A percentile compares a stretch with the other conserved stretches of the same genome.
phyloP scores from a whole-genome alignment of 1,140 invertebrate genomes.

The Harpegnathos saltator region DNA sequence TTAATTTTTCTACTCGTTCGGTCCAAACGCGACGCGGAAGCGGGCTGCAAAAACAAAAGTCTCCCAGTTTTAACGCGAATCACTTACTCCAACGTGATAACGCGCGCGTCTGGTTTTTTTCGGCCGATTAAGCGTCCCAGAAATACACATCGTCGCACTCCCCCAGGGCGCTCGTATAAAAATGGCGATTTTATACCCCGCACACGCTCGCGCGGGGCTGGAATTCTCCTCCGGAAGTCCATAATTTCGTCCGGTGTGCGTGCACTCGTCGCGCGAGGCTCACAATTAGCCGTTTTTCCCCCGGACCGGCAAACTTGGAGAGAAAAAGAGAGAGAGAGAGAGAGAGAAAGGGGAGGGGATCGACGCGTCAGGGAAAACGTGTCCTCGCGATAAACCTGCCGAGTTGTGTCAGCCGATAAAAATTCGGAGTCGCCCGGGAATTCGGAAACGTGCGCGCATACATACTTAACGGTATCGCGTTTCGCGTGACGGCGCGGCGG shows the following conservation, averaged over 20 bases:
- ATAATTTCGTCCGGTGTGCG: constrained; percentile 29
- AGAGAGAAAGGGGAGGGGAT: too few relatives aligned
- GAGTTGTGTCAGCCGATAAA: constrained; percentile 56
- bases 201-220: background rate
- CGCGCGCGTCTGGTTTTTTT: too few relatives aligned
- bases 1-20: too few relatives aligned
- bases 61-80: background rate
- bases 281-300: constrained; percentile 29
- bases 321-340: too few relatives aligned
- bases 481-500: constrained; percentile 44
- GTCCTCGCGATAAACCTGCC: constrained; percentile 42
- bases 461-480: constrained; percentile 37
- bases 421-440: constrained; percentile 43
- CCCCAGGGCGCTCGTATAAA: background rate
- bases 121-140: background rate
- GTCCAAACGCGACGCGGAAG: too few relatives aligned
- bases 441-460: background rate
- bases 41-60: background rate
- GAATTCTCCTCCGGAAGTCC: constrained; percentile 17
- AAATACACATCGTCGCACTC: background rate
- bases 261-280: constrained; percentile 8
- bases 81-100: background rate
- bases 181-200: background rate
- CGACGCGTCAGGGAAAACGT: constrained; percentile 38
- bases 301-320: constrained; percentile 22